A percentile compares a stretch with the other conserved stretches of the same genome.
phyloP scores from a whole-genome alignment of 1,140 invertebrate genomes.

The Sesamia nonagrioides region DNA sequence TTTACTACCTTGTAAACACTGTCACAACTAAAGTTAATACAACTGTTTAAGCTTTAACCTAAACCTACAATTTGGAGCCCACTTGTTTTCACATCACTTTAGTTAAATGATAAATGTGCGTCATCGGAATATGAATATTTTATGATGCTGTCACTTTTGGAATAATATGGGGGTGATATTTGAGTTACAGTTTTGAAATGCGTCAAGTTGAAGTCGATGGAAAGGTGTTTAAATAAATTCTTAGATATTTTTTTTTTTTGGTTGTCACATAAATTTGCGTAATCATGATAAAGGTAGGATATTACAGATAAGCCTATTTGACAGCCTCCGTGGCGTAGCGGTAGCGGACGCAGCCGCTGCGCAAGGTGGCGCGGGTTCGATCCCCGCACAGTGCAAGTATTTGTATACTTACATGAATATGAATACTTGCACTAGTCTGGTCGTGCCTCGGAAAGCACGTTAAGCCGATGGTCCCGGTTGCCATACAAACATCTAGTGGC shows the following conservation, averaged over 20 bases:
- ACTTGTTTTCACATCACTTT: background rate
- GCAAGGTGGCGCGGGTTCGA: too few species aligned
- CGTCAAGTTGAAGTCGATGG: background rate
- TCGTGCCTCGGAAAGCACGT: too few species aligned
- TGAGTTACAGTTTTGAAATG: background rate
- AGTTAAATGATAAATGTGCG: constrained; percentile 21
- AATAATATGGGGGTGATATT: background rate
- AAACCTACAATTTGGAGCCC: constrained; percentile 2
- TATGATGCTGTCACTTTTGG: background rate
- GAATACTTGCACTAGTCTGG: too few species aligned
- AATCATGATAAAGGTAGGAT: too few species aligned
- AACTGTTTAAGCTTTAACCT: background rate
- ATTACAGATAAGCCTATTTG: too few species aligned
- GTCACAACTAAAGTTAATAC: background rate
- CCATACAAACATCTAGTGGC: too few species aligned
- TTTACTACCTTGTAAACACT: background rate
- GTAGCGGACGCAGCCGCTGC: too few species aligned
- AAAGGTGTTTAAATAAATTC: background rate
- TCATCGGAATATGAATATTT: constrained; percentile 26
- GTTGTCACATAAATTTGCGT: too few species aligned
- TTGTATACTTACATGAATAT: too few species aligned
- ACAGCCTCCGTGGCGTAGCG: too few species aligned
- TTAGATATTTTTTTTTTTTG: background rate
- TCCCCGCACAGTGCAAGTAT: too few species aligned
- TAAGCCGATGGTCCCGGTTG: too few species aligned